Conservation (phyloP, 2,888 invertebrate species). For the Proisotoma minuta region DNA sequence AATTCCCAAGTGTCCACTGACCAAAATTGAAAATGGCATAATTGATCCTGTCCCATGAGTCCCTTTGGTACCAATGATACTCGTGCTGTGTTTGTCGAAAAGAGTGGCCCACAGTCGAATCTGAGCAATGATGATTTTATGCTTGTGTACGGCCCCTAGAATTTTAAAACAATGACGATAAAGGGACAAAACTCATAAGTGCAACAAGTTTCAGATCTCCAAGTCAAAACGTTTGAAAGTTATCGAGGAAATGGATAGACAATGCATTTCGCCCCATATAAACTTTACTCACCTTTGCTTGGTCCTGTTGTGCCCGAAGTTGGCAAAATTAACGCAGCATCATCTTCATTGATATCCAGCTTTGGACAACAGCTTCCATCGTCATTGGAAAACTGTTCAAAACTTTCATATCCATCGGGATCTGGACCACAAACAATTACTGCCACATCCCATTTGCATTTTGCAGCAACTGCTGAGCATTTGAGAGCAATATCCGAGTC, state of each 20-base stretch:
- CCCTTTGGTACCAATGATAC: conserved; percentile 30
- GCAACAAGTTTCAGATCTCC: too few species aligned
- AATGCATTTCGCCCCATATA: too few species aligned
- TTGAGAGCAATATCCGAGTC: conserved; percentile 26
- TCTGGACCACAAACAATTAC: conserved; percentile 11
- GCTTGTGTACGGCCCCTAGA: conserved; percentile 39
- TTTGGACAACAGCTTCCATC: conserved; percentile 29
- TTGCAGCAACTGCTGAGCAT: conserved; percentile 18
- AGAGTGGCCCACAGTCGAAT: conserved; percentile 8
- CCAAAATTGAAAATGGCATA: conserved; percentile 15
- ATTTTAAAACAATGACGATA: too few species aligned
- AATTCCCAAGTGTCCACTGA: conserved; percentile 18
- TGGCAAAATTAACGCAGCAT: conserved; percentile 36
- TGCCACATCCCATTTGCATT: conserved; percentile 31
- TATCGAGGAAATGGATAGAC: too few species aligned
- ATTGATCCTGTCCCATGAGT: conserved; percentile 38
- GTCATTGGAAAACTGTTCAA: conserved; percentile 22
- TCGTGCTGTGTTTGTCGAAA: not conserved
- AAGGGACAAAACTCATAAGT: too few species aligned
- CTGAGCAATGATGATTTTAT: conserved; percentile 16
- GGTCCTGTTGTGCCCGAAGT: conserved; percentile 40
- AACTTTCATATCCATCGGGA: conserved; percentile 14
- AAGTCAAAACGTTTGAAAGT: too few species aligned
- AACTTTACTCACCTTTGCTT: conserved; percentile 20
- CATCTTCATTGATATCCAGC: conserved; percentile 14